Conservation (phyloP, 2,888 invertebrate species). For the Lycophotia porphyrea region DNA sequence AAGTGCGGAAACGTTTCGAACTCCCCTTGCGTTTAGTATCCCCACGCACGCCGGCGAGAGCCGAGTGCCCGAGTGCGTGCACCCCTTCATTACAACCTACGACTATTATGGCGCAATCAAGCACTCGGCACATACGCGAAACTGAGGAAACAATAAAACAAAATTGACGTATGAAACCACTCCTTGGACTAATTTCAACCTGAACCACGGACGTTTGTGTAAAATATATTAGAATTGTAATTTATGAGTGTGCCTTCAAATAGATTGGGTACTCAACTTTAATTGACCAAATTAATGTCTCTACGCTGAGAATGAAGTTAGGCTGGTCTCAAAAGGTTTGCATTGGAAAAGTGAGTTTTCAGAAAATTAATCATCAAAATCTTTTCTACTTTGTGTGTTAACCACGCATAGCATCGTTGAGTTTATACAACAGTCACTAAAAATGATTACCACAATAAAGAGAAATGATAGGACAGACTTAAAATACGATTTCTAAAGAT, state of each 20-base stretch:
- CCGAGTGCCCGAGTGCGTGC: slow-evolving; percentile 78
- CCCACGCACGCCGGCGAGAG: slow-evolving; percentile 79
- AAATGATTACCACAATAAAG: slow-evolving; percentile 46
- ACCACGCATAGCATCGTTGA: slow-evolving; percentile 15
- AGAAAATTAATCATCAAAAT: slow-evolving; percentile 20
- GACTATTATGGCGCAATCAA: slow-evolving; percentile 88
- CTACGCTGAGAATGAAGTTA: slow-evolving; percentile 28
- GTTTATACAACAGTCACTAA: slow-evolving; percentile 43
- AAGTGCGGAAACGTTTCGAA: slow-evolving; percentile 84
- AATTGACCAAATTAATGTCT: slow-evolving; percentile 68
- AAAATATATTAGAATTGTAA: slow-evolving; percentile 79
- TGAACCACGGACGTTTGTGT: slow-evolving; percentile 77
- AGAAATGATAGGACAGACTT: slow-evolving; percentile 44
- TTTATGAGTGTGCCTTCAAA: slow-evolving; percentile 75
- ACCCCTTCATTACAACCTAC: slow-evolving; percentile 88
- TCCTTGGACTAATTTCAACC: slow-evolving; percentile 83
- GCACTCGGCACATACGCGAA: slow-evolving; percentile 88
- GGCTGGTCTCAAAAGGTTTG: slow-evolving; percentile 24
- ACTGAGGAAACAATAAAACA: slow-evolving; percentile 88
- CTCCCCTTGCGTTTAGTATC: slow-evolving; percentile 84
- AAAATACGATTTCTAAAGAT: slow-evolving; percentile 66
- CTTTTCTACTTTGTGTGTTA: not conserved
- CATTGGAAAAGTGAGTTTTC: slow-evolving; percentile 3
- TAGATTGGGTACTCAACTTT: slow-evolving; percentile 68
- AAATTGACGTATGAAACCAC: slow-evolving; percentile 88